Base-by-base conservation (phyloP, 2,888 invertebrate genomes). In the Carpatolechia fugitivella region DNA sequence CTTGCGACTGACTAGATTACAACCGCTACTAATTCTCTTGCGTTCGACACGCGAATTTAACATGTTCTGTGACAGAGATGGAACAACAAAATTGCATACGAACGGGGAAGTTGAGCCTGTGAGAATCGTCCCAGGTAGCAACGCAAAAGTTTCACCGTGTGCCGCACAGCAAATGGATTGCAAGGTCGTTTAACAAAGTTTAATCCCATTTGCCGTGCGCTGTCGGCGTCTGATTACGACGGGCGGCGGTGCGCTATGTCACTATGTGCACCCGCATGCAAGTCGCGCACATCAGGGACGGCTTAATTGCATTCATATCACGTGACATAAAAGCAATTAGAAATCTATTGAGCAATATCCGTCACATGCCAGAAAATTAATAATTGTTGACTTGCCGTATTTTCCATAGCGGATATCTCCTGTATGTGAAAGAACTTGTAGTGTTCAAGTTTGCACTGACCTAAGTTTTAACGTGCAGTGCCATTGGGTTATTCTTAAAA, bases 171-270 rank as follows among this genome's bases (percentile, higher is more conserved):
- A 82, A 82, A 86, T 82, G 82, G 80, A 84, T 84, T 80, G 80
- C 81, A 79, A 85, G 81, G 82, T 81, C 81, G 84, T 83, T 88
- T 82, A 85, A 80, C 85, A 83, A 85, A 87, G 79, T 87, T 85
- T 85, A 87, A 87, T 86, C 83, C 79, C 77, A 81, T 85, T 87
- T 81, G 76, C 75, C 71, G 10, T 66, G 75, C 73, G 71, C 78
- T 78, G 82, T 83, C 82, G 73, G 71, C 78, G 66, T 69, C 72
- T 77, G 79, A 78, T 80, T 82, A 80, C 80, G 69, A 75, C 73
- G 65, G 71, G 68, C 6, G 24, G 3, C 24, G 24, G 24, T 24
- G 24, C 6, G 6, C 24, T 24, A 24, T 24, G 6, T 24, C 24
- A 24, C 24, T 24, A n/a, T n/a, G 24, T 24, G 24, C 24, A 6